Evolutionary conservation across 2,797 vertebrate genomes (phyloP), one percentile per base, ranked within the genome.

Genomic region (Catharus ustulatus): DNA sequence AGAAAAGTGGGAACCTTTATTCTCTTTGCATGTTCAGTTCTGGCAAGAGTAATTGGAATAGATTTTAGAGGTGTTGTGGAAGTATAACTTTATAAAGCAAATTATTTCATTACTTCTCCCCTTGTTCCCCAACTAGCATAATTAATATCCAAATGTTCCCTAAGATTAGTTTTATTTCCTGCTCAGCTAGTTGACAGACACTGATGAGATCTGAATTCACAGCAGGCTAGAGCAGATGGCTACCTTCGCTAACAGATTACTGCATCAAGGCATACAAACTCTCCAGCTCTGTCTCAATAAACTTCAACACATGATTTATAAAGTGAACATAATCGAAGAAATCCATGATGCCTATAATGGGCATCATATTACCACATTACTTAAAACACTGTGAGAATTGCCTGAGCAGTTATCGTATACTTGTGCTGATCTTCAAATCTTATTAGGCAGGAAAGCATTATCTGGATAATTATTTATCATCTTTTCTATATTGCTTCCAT

Each of bases 391-490:
- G 73, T 86, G 91, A 94, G 81, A 90, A 32, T 84, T 96, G 78
- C 62, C 51, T 88, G 75, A 91, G 78, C 75, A 62, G 92, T 97
- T 93, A 90, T 26, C 85, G 19, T 93, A 76, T 94, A 58, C 61
- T 94, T 89, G 71, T 86, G 58, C 87, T 40, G 55, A 95, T 97
- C 45, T 96, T 97, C 87, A 97, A 91, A 97, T 96, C 94, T 96
- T 96, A 96, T 90, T 95, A 97, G 90, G 83, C 75, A 94, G 95
- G 91, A 94, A 96, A 95, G 68, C 74, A 77, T 90, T 95, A 89
- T 92, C 89, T 97, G 89, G 84, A 95, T 97, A 97, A 94, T 90
- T 64, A 81, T 95, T 96, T 79, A 52, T 91, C 84, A 89, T 80
- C 58, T 80, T 86, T 96, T 96, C 96, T 16, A 21, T 96, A 73